phyloP scores from a whole-genome alignment of 1,140 invertebrate genomes.

The Schlechtendalia chinensis region DNA sequence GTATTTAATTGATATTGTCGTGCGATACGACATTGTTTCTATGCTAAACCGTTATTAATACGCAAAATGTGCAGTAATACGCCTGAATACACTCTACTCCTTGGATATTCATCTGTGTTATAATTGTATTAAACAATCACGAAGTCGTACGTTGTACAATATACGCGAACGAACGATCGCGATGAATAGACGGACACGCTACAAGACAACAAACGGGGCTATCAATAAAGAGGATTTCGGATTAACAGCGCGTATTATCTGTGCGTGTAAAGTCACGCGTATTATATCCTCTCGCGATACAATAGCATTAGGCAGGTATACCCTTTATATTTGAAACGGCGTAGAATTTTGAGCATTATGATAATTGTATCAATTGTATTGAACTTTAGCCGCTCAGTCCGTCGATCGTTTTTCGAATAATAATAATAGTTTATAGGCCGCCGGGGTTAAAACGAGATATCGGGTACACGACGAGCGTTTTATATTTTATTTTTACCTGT shows the following conservation, averaged over 20 bases:
- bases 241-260: background rate
- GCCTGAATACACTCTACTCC: background rate
- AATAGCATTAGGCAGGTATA: background rate
- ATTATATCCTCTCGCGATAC: background rate
- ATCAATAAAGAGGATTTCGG: background rate
- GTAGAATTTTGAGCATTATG: background rate
- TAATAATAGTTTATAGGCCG: background rate
- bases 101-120: background rate
- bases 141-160: background rate
- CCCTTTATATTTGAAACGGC: background rate
- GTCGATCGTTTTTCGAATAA: background rate
- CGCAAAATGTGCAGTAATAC: background rate
- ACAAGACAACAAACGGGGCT: background rate
- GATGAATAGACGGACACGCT: background rate
- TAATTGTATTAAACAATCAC: background rate
- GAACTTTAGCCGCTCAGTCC: background rate
- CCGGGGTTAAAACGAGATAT: background rate
- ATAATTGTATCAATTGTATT: background rate
- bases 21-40: background rate
- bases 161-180: background rate
- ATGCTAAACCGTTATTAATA: background rate
- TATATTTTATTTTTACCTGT: background rate
- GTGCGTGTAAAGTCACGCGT: background rate
- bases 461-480: background rate
- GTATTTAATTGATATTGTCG: too few relatives aligned